Evolutionary conservation across 2,888 invertebrate genomes (phyloP).

Genomic region (Xanthorhoe designata): DNA sequence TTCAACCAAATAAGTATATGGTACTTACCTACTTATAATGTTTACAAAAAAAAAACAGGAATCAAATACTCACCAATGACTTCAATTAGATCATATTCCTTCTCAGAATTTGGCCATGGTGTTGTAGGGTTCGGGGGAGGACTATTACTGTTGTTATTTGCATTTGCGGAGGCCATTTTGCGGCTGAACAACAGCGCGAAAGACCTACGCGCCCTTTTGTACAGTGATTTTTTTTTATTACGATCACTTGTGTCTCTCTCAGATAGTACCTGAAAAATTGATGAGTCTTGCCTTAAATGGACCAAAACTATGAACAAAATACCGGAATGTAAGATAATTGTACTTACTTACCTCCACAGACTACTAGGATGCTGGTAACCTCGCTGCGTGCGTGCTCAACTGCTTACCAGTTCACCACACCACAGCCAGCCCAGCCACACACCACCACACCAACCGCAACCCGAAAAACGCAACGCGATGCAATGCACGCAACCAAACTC

Average conservation of each 20-base stretch:
- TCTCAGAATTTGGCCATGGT: constrained; percentile 24
- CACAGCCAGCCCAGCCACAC: no score
- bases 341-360: no score
- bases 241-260: background rate
- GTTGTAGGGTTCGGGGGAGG: background rate
- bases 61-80: constrained; percentile 25
- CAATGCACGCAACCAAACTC: no score
- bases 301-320: background rate
- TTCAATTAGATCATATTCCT: constrained; percentile 25
- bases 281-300: background rate
- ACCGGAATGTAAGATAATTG: background rate
- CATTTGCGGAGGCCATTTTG: constrained; percentile 21
- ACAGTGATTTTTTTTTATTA: constrained; percentile 2
- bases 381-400: no score
- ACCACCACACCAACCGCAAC: no score
- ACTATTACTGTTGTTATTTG: background rate
- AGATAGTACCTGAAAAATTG: background rate
- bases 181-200: constrained; percentile 1
- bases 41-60: background rate
- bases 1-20: no score
- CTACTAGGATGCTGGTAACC: no score
- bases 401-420: no score
- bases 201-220: background rate
- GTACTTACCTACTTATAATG: no score
- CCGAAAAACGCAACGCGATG: no score